phyloP scores from a whole-genome alignment of 1,140 invertebrate genomes.

The Odontomachus brunneus region DNA sequence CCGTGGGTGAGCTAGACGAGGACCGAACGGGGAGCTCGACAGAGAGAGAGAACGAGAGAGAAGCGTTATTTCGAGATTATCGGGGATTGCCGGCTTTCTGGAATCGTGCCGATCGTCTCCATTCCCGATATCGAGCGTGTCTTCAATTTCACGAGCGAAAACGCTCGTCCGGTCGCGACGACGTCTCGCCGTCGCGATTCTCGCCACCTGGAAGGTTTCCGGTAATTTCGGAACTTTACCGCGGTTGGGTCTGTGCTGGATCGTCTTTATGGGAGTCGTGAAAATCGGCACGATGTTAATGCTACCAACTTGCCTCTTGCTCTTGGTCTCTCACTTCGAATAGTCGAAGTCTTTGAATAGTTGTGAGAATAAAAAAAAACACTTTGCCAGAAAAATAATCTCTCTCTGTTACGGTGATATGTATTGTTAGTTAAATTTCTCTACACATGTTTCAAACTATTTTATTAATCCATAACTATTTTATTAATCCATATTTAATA shows the following conservation, averaged over 20 bases:
- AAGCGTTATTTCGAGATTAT: conserved; percentile 82
- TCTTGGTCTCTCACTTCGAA: not conserved
- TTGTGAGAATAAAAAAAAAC: not conserved
- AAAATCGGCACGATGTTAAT: not conserved
- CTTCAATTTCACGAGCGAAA: conserved; percentile 19
- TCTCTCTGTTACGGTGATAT: not conserved
- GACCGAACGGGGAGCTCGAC: not conserved
- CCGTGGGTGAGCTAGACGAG: conserved; percentile 57
- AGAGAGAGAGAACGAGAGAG: conserved; percentile 54
- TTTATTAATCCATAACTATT: too few species aligned
- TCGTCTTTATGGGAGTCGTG: not conserved
- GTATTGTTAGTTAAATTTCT: not conserved
- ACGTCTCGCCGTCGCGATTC: conserved; percentile 17
- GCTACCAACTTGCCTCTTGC: not conserved
- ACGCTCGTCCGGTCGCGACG: not conserved
- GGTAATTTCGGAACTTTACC: conserved; percentile 5
- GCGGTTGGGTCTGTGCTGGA: not conserved
- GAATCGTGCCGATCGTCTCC: conserved; percentile 77
- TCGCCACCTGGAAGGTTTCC: not conserved
- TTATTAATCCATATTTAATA: not conserved
- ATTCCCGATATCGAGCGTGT: conserved; percentile 65
- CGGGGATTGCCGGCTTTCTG: conserved; percentile 79
- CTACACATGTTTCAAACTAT: not conserved
- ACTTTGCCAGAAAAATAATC: not conserved
- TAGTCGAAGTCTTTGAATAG: not conserved